A percentile compares a stretch with the other conserved stretches of the same genome.
These are phyloP conservation scores for Enteromius afrohamiltoni DNA, from an alignment of 2,797 vertebrate species.

Conservation along the genomic window DNA sequence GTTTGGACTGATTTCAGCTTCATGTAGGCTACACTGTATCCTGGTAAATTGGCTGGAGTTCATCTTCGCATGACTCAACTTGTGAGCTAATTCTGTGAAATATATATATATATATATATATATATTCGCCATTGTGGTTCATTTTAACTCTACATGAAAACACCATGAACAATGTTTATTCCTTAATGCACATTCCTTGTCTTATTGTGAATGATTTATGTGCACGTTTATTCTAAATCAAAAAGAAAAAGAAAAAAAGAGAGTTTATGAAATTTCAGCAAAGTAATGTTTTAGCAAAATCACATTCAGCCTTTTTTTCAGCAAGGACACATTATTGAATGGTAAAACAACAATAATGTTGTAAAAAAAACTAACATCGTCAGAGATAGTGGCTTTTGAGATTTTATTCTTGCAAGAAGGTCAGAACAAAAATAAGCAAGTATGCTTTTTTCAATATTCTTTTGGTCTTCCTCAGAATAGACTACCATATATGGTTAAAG, in stretches of 20 bases:
- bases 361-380: too few species aligned
- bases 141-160: constrained; percentile 1
- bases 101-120: neutral
- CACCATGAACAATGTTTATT: neutral
- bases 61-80: neutral
- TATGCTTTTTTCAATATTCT: too few species aligned
- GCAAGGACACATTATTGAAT: neutral
- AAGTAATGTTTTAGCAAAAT: neutral
- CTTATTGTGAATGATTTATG: constrained; percentile 9
- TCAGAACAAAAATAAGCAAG: too few species aligned
- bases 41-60: neutral
- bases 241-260: too few species aligned
- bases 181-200: neutral
- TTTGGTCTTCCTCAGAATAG: too few species aligned
- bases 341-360: neutral
- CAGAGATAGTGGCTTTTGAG: too few species aligned
- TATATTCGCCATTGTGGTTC: neutral
- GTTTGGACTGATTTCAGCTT: neutral
- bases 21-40: neutral
- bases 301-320: neutral
- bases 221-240: neutral
- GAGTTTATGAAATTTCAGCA: neutral
- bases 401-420: too few species aligned
- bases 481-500: too few species aligned
- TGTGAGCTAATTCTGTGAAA: neutral